These are phyloP conservation scores for Opisthograptis luteolata DNA, from an alignment of 2,888 invertebrate genomes.

Conservation along the genomic window DNA sequence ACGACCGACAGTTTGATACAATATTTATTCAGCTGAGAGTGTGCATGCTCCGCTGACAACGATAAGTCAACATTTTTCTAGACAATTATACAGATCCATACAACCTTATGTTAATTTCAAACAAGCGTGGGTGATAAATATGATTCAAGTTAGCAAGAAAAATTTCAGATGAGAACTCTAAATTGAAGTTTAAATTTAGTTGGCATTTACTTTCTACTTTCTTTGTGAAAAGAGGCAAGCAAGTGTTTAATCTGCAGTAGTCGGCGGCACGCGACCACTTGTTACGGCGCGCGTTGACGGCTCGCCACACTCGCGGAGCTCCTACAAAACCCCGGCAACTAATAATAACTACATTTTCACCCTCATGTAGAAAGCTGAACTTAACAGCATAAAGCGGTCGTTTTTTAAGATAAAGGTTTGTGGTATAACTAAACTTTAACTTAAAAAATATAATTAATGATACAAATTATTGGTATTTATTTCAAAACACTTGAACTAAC, in stretches of 20 bases:
- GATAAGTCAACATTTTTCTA: too few relatives aligned
- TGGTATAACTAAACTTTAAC: background rate
- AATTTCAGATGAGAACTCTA: background rate
- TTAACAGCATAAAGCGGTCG: too few relatives aligned
- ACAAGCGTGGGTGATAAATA: too few relatives aligned
- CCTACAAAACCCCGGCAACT: slow-evolving; percentile 5
- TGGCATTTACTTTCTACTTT: slow-evolving; percentile 28
- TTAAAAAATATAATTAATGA: too few relatives aligned
- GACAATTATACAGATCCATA: too few relatives aligned
- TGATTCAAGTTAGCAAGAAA: too few relatives aligned
- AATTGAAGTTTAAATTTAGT: background rate
- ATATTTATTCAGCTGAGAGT: background rate
- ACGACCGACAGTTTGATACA: background rate
- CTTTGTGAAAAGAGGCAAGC: slow-evolving; percentile 35
- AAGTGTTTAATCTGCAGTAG: slow-evolving; percentile 40
- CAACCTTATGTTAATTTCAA: too few relatives aligned
- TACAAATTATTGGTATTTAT: too few relatives aligned
- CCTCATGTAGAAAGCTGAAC: too few relatives aligned
- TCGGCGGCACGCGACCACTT: slow-evolving; percentile 63
- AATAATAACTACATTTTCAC: slow-evolving; percentile 24
- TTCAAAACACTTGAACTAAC: too few relatives aligned
- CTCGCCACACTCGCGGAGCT: slow-evolving; percentile 8
- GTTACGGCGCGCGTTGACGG: slow-evolving; percentile 43
- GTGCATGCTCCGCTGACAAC: too few relatives aligned
- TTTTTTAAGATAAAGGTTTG: too few relatives aligned